Evolutionary conservation across 2,797 vertebrate genomes (phyloP).

Genomic region (Pempheris klunzingeri): DNA sequence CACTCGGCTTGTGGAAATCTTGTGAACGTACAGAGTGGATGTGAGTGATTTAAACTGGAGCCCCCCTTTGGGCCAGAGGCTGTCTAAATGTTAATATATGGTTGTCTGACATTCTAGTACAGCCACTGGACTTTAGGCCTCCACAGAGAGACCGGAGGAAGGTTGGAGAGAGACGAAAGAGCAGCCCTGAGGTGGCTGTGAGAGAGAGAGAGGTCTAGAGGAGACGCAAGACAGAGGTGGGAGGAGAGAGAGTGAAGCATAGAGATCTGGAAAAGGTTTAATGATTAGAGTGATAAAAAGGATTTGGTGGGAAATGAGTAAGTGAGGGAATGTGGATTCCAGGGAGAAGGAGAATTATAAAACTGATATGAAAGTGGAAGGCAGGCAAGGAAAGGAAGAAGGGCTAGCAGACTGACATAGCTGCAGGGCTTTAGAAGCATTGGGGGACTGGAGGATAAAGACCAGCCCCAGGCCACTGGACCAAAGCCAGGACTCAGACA

Average conservation of each 20-base stretch:
- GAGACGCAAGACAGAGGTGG: background rate
- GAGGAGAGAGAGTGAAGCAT: background rate
- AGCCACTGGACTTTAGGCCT: slow-evolving; percentile 65
- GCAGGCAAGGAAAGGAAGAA: slow-evolving; percentile 23
- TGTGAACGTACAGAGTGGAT: slow-evolving; percentile 40
- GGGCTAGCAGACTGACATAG: slow-evolving; percentile 36
- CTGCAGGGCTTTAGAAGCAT: slow-evolving; percentile 67
- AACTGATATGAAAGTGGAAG: slow-evolving; percentile 44
- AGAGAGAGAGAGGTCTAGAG: background rate
- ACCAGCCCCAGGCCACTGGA: slow-evolving; percentile 70
- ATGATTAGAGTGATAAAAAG: slow-evolving; percentile 48
- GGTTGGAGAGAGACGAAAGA: slow-evolving; percentile 34
- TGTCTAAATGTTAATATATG: slow-evolving; percentile 81
- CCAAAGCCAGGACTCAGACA: slow-evolving; percentile 53
- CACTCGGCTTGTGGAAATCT: slow-evolving; percentile 40
- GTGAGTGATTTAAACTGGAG: slow-evolving; percentile 59
- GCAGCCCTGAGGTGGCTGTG: slow-evolving; percentile 25
- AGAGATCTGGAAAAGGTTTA: slow-evolving; percentile 23
- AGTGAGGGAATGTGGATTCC: slow-evolving; percentile 33
- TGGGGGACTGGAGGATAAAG: slow-evolving; percentile 60
- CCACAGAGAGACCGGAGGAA: slow-evolving; percentile 36
- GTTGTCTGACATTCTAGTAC: slow-evolving; percentile 72
- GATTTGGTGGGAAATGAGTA: slow-evolving; percentile 21
- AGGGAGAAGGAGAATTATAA: slow-evolving; percentile 30
- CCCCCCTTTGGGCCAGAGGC: slow-evolving; percentile 42